Base-by-base conservation (phyloP, 2,797 vertebrate genomes). In the Oryzias sinensis region DNA sequence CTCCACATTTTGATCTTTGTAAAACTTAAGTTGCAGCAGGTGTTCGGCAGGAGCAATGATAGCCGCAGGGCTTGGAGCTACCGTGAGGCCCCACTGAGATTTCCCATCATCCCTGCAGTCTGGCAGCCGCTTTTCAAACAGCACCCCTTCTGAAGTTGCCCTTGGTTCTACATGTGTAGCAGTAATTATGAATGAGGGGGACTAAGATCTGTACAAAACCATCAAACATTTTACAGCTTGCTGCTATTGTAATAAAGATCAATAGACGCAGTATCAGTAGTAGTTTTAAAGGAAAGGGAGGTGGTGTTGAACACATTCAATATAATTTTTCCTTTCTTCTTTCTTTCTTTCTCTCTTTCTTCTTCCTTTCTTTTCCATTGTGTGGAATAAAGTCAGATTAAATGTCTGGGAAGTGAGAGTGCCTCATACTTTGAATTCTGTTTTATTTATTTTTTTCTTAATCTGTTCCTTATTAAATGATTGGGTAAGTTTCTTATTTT, bases 101-200 rank as follows among this genome's bases (percentile, higher is more conserved):
- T 88, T 83, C 79, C 84, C 84, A 86, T 91, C 89, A 85, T 88
- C 83, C 83, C 81, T 59, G 79, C 82, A 84, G 87, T 88, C 87
- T 90, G 85, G 83, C 89, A 89, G 88, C 86, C 67, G 84, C 87
- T 81, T 86, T 87, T 88, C 85, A 89, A 81, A 87, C 82, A 76
- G 83, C 88, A 85, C 87, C 88, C 86, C 82, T 81, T 92, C 91
- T 92, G 92, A 93, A 93, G 92, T 92, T 93, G 91, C 92, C 92
- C 93, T 93, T 93, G 91, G 91, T 93, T 91, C 90, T 92, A 93
- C 92, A 92, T 90, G 89, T 93, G 92, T 93, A 93, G 88, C 88
- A 90, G 90, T 93, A 93, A 93, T 93, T 92, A 93, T 93, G 88
- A 91, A 93, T 93, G 91, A 93, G 91, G 90, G 87, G 82, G 87